phyloP scores from a whole-genome alignment of 2,888 invertebrate genomes.

The Plusia festucae region DNA sequence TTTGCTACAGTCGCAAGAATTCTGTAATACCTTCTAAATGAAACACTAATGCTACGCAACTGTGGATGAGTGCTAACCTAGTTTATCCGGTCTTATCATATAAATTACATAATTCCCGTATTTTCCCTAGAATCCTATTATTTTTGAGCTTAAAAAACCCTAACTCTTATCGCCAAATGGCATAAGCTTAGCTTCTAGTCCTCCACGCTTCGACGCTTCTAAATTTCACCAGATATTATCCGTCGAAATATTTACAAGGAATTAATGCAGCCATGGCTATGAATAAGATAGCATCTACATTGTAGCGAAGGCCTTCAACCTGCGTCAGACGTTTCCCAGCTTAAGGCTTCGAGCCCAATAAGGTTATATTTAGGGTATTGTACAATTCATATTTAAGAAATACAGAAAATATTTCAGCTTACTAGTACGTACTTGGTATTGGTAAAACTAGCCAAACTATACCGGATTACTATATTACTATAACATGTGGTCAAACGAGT shows the following conservation, averaged over 20 bases:
- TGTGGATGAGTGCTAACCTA: no score
- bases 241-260: conserved; percentile 28
- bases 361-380: background rate
- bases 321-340: conserved; percentile 28
- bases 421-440: no score
- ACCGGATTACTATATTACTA: no score
- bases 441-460: no score
- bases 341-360: conserved; percentile 16
- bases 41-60: no score
- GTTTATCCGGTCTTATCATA: background rate
- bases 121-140: background rate
- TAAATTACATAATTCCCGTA: background rate
- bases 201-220: background rate
- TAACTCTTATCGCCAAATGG: background rate
- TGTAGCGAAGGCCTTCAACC: conserved; percentile 37
- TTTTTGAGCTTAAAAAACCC: background rate
- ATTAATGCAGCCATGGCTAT: conserved; percentile 29
- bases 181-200: background rate
- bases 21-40: no score
- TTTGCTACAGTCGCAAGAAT: no score
- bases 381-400: background rate
- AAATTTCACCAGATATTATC: conserved; percentile 9
- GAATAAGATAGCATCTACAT: conserved; percentile 42
- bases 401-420: background rate
- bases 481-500: no score